Percentiles rank a stretch among this genome's conserved stretches.
These are phyloP conservation scores for Standfussiana lucernea DNA, from an alignment of 2,888 invertebrate genomes.

Conservation along the genomic window DNA sequence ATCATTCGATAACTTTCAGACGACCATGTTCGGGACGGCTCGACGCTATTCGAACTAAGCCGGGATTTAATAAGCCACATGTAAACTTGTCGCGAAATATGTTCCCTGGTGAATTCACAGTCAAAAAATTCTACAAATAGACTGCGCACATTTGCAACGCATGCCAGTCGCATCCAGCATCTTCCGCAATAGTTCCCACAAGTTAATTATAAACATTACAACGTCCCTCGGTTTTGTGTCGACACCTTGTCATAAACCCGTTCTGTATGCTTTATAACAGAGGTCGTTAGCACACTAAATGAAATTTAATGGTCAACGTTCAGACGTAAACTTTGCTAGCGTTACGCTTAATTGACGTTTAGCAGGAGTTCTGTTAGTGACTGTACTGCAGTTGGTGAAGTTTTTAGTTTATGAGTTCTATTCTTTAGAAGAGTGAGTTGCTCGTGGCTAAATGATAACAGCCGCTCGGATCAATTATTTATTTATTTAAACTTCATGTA, in stretches of 20 bases:
- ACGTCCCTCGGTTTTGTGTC: conserved; percentile 71
- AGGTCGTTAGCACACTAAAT: conserved; percentile 77
- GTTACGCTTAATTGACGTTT: conserved; percentile 62
- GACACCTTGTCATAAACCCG: conserved; percentile 73
- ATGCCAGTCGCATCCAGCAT: conserved; percentile 60
- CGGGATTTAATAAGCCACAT: background rate
- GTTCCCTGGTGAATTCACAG: background rate
- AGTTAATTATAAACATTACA: conserved; percentile 80
- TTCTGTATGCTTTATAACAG: conserved; percentile 70
- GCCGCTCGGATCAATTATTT: too few relatives aligned
- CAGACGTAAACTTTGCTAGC: conserved; percentile 60
- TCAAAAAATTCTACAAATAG: background rate
- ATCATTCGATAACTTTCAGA: background rate
- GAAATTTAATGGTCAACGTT: conserved; percentile 76
- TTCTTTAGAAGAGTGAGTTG: too few relatives aligned
- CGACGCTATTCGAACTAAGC: background rate
- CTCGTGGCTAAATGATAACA: too few relatives aligned
- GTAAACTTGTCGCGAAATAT: background rate
- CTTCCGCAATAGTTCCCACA: conserved; percentile 46
- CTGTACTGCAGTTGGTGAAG: conserved; percentile 24
- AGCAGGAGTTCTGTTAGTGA: conserved; percentile 35
- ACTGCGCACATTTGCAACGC: background rate
- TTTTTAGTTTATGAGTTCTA: conserved; percentile 25
- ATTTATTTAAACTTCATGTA: too few relatives aligned
- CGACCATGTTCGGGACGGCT: background rate